These are phyloP conservation scores for Castor canadensis DNA, from an alignment of 2,113 vertebrate species.

Conservation along the genomic window DNA sequence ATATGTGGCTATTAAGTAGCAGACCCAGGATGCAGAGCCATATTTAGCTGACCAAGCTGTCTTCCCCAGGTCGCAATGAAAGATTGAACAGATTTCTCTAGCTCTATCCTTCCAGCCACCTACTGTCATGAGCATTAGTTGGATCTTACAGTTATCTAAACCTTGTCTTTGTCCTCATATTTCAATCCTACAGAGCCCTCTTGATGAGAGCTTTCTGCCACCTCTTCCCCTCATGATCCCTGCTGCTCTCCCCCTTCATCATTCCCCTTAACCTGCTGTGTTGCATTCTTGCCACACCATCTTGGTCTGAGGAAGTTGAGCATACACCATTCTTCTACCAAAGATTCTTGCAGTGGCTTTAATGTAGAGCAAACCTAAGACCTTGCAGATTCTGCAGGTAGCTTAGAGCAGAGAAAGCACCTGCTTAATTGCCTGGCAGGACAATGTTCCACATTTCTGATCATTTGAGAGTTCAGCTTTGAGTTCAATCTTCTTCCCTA, in stretches of 20 bases:
- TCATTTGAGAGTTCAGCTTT: background rate
- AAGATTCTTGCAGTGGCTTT: background rate
- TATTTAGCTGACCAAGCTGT: background rate
- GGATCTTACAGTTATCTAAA: background rate
- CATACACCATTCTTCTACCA: background rate
- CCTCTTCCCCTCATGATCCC: background rate
- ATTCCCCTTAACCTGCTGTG: accelerated
- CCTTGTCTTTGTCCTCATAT: background rate
- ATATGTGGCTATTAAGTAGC: background rate
- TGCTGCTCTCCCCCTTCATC: background rate
- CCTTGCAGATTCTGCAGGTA: background rate
- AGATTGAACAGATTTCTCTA: background rate
- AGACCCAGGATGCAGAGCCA: background rate
- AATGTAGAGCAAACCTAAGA: background rate
- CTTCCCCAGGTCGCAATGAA: background rate
- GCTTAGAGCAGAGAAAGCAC: background rate
- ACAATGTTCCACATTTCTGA: background rate
- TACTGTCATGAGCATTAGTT: background rate
- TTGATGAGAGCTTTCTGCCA: background rate
- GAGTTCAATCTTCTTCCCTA: background rate
- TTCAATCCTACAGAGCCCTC: background rate
- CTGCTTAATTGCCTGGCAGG: background rate
- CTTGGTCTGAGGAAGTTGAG: background rate
- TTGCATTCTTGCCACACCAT: background rate
- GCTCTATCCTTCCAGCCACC: background rate